These are phyloP conservation scores for Brachycybe producta DNA, from an alignment of 2,888 invertebrate genomes.

Conservation along the genomic window DNA sequence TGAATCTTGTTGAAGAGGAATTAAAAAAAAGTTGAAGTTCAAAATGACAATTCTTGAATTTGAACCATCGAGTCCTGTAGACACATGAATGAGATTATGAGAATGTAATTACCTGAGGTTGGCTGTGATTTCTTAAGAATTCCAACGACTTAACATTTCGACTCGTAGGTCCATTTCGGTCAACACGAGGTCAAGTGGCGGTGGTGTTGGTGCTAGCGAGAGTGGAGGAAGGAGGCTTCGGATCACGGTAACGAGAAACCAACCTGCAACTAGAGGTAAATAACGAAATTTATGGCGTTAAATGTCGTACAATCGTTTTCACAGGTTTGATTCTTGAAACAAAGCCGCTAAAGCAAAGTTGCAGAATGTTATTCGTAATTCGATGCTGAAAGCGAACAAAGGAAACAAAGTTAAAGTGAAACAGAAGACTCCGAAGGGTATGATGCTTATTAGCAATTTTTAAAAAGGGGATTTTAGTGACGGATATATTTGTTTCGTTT, in stretches of 20 bases:
- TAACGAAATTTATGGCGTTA: background rate
- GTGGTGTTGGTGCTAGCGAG: background rate
- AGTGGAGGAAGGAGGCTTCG: too few species aligned
- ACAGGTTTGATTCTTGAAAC: background rate
- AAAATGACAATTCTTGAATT: too few species aligned
- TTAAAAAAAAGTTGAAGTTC: too few species aligned
- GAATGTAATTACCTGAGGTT: too few species aligned
- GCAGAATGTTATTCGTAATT: slow-evolving; percentile 10
- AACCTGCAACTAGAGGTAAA: slow-evolving; percentile 5
- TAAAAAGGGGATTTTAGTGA: background rate
- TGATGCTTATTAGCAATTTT: too few species aligned
- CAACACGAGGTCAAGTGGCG: background rate
- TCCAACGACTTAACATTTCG: too few species aligned
- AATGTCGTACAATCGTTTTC: background rate
- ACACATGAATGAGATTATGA: too few species aligned
- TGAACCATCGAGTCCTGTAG: too few species aligned
- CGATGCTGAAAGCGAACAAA: slow-evolving; percentile 9
- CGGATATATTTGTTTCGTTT: background rate
- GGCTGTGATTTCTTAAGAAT: too few species aligned
- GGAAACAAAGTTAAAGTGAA: slow-evolving; percentile 15
- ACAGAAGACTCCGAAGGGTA: slow-evolving; percentile 2
- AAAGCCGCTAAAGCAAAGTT: slow-evolving; percentile 12
- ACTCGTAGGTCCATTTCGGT: slow-evolving; percentile 4
- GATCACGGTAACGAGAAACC: background rate
- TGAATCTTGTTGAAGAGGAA: too few species aligned